Conservation (phyloP, 1,140 invertebrate genomes). For the Trachymyrmex septentrionalis region DNA sequence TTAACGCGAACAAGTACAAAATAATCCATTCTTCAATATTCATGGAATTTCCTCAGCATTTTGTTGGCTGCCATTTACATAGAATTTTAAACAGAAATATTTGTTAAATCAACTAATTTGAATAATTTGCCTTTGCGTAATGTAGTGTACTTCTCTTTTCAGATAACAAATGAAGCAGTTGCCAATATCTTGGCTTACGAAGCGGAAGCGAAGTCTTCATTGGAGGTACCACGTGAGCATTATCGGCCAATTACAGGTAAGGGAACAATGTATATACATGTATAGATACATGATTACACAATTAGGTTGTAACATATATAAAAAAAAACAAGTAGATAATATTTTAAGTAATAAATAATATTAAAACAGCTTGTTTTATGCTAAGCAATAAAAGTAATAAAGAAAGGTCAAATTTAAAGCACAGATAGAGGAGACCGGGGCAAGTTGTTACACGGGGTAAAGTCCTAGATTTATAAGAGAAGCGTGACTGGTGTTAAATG, state of each 20-base stretch:
- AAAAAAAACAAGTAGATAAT: neutral
- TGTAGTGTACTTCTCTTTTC: neutral
- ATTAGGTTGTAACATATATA: neutral
- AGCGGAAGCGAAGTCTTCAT: constrained; percentile 8
- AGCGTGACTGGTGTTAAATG: no score
- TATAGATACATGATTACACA: no score
- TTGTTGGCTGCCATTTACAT: neutral
- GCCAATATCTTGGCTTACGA: constrained; percentile 47
- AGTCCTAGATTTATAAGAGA: no score
- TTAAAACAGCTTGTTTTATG: no score
- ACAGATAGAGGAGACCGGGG: no score
- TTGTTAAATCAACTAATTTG: neutral
- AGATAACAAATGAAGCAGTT: constrained; percentile 35
- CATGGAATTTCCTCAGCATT: neutral
- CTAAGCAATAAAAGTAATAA: no score
- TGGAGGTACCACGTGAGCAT: constrained; percentile 29
- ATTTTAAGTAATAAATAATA: neutral
- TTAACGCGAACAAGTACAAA: neutral
- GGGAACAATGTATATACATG: neutral
- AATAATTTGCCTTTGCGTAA: neutral
- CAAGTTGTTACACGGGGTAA: no score
- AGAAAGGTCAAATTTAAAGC: neutral
- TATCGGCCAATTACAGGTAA: constrained; percentile 44
- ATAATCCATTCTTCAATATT: neutral
- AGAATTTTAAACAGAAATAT: constrained; percentile 11